Evolutionary conservation across 2,888 invertebrate species (phyloP).

Genomic region (Venusia cambrica): DNA sequence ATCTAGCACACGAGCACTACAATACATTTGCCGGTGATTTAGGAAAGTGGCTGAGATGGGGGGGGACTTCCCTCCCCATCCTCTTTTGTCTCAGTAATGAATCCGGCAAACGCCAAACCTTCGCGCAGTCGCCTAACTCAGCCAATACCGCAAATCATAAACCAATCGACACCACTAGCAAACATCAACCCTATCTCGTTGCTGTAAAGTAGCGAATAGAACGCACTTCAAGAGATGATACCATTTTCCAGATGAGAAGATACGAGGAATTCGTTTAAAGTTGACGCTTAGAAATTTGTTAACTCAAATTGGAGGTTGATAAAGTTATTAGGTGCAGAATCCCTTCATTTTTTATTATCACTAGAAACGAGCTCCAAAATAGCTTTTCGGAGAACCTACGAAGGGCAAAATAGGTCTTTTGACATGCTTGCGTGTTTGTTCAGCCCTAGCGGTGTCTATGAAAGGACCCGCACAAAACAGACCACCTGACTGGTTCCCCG

Average conservation of each 20-base stretch:
- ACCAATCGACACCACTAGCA: conserved; percentile 30
- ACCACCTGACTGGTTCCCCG: conserved; percentile 52
- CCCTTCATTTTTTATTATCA: conserved; percentile 41
- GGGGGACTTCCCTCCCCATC: conserved; percentile 33
- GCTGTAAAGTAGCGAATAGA: not conserved
- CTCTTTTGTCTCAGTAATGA: conserved; percentile 77
- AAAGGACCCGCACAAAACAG: conserved; percentile 45
- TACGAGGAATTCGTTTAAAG: conserved; percentile 55
- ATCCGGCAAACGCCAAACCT: conserved; percentile 74
- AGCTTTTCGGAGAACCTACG: conserved; percentile 4
- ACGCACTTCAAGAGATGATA: conserved; percentile 3
- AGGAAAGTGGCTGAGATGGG: conserved; percentile 64
- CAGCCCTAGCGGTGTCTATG: conserved; percentile 26
- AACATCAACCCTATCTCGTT: conserved; percentile 12
- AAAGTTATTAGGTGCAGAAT: conserved; percentile 51
- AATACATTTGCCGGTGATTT: conserved; percentile 74
- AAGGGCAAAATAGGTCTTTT: conserved; percentile 9
- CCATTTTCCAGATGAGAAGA: conserved; percentile 4
- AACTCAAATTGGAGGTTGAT: conserved; percentile 68
- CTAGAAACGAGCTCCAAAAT: conserved; percentile 2
- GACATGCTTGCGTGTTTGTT: conserved; percentile 19
- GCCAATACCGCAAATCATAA: conserved; percentile 61
- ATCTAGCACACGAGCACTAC: conserved; percentile 37
- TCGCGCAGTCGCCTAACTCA: conserved; percentile 63
- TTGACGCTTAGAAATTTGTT: conserved; percentile 64